Evolutionary conservation across 2,888 invertebrate species (phyloP).

Genomic region (Linhomoeus sp.): DNA sequence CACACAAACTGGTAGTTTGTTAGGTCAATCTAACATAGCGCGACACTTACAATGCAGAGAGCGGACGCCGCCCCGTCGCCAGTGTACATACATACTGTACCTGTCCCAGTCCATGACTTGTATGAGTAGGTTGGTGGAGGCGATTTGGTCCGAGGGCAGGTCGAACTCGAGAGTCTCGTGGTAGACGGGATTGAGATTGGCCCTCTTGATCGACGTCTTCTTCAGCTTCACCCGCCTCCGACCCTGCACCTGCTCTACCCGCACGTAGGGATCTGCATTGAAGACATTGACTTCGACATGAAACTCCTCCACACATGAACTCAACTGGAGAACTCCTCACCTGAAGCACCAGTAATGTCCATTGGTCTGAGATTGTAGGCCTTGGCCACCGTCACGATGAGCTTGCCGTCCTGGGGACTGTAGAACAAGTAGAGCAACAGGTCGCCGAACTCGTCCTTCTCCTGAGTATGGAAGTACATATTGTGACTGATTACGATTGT

Average conservation of each 20-base stretch:
- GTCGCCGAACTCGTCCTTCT: conserved; percentile 69
- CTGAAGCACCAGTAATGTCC: conserved; percentile 63
- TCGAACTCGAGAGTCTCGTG: conserved; percentile 85
- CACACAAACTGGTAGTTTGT: too few relatives aligned
- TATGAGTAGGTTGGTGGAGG: conserved; percentile 57
- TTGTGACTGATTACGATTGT: too few relatives aligned
- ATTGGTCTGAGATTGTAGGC: conserved; percentile 73
- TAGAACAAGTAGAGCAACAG: conserved; percentile 75
- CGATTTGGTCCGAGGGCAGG: conserved; percentile 57
- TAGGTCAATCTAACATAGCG: too few relatives aligned
- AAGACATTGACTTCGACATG: background rate
- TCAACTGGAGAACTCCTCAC: too few relatives aligned
- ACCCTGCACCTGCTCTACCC: conserved; percentile 65
- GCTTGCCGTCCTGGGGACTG: conserved; percentile 66
- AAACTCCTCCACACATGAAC: too few relatives aligned
- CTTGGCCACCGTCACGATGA: conserved; percentile 74
- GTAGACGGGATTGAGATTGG: conserved; percentile 66
- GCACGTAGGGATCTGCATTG: conserved; percentile 66
- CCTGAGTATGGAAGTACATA: conserved; percentile 37
- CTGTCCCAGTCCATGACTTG: conserved; percentile 76
- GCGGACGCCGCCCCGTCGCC: background rate
- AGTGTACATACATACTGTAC: conserved; percentile 36
- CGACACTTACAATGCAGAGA: too few relatives aligned
- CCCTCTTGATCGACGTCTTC: conserved; percentile 70
- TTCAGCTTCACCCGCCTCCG: conserved; percentile 76